Conservation (phyloP, 1,140 invertebrate genomes). For the Dendroctonus valens region DNA sequence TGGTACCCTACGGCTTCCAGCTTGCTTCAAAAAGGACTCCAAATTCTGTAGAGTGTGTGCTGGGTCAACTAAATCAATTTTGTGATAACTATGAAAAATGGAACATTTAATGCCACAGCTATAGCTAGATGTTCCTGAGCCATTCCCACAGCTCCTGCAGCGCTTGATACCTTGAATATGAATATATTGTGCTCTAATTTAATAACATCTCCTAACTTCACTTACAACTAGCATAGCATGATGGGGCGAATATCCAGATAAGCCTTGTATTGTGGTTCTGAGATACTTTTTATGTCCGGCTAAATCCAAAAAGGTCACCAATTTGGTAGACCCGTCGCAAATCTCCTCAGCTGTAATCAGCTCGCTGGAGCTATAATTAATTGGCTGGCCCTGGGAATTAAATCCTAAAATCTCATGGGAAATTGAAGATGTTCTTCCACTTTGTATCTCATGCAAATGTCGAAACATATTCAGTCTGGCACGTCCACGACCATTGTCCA, state of each 20-base stretch:
- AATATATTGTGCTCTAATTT: background rate
- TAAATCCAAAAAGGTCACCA: slow-evolving; percentile 94
- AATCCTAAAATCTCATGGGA: slow-evolving; percentile 97
- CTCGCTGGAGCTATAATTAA: slow-evolving; percentile 85
- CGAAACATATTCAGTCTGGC: slow-evolving; percentile 94
- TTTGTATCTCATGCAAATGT: slow-evolving; percentile 95
- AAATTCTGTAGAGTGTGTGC: slow-evolving; percentile 63
- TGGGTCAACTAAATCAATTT: slow-evolving; percentile 79
- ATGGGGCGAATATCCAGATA: slow-evolving; percentile 93
- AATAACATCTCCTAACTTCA: too few species aligned
- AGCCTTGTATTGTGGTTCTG: slow-evolving; percentile 90
- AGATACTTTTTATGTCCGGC: slow-evolving; percentile 97
- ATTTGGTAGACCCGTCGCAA: slow-evolving; percentile 83
- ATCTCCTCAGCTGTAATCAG: slow-evolving; percentile 93
- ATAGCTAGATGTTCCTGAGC: slow-evolving; percentile 83
- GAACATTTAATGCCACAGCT: slow-evolving; percentile 80
- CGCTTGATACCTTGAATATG: slow-evolving; percentile 56
- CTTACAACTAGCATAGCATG: slow-evolving; percentile 88
- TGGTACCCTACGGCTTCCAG: slow-evolving; percentile 54
- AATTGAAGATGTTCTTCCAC: slow-evolving; percentile 93
- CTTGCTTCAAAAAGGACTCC: slow-evolving; percentile 63
- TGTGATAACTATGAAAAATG: slow-evolving; percentile 87
- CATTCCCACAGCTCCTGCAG: slow-evolving; percentile 66
- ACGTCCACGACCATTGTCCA: slow-evolving; percentile 93
- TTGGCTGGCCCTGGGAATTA: slow-evolving; percentile 72